Evolutionary conservation across 2,888 invertebrate species (phyloP).

Genomic region (Macrophya alboannulata): DNA sequence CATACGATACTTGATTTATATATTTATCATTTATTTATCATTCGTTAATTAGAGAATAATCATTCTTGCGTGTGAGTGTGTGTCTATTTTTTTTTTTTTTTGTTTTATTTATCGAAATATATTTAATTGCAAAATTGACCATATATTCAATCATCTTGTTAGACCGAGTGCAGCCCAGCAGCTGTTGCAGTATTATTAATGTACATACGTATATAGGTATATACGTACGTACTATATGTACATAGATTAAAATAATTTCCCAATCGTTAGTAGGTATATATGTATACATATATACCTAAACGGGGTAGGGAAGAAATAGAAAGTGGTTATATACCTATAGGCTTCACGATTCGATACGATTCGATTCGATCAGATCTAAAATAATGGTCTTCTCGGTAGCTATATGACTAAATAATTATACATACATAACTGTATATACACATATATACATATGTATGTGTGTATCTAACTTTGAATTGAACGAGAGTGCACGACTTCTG

Average conservation of each 20-base stretch:
- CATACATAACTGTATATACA: background rate
- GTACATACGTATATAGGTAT: background rate
- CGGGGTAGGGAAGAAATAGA: constrained; percentile 49
- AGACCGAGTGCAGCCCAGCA: background rate
- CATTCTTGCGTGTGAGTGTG: background rate
- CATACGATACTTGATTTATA: background rate
- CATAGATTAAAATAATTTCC: background rate
- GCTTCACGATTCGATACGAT: background rate
- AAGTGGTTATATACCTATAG: constrained; percentile 43
- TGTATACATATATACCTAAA: no score
- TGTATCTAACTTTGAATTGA: constrained; percentile 45
- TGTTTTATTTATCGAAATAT: background rate
- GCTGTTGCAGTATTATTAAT: background rate
- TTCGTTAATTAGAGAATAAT: background rate
- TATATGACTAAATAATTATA: background rate
- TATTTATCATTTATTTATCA: background rate
- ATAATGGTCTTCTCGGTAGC: constrained; percentile 54
- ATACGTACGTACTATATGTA: background rate
- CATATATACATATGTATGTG: background rate
- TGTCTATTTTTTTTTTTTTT: background rate
- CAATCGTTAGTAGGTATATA: constrained; percentile 4
- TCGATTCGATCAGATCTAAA: constrained; percentile 41
- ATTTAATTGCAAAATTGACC: background rate
- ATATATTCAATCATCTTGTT: background rate
- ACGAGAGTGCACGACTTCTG: constrained; percentile 34